Evolutionary conservation across 2,113 vertebrate species (phyloP).

Genomic region (Odocoileus hemionus): DNA sequence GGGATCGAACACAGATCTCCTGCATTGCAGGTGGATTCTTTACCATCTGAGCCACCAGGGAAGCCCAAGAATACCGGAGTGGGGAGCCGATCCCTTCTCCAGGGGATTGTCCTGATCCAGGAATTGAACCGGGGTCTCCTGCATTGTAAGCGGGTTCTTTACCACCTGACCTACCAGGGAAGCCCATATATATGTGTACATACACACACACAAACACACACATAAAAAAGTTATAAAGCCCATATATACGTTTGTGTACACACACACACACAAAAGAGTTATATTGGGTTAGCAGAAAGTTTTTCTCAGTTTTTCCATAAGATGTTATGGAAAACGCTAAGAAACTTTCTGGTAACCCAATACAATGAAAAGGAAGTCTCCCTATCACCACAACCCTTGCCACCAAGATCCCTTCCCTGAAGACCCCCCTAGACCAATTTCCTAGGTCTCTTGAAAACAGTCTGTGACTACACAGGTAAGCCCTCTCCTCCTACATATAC

Average conservation of each 20-base stretch:
- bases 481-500: neutral
- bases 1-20: neutral
- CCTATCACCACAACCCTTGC: neutral
- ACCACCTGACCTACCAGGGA: neutral
- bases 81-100: neutral
- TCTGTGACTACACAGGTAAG: neutral
- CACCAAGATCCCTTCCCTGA: neutral
- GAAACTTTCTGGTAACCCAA: neutral
- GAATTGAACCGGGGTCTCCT: accelerated
- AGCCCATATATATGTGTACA: neutral
- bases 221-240: neutral
- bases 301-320: neutral
- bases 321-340: neutral
- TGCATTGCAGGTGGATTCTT: neutral
- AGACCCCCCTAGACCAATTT: neutral
- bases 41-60: neutral
- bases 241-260: neutral
- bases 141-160: neutral
- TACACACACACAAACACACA: neutral
- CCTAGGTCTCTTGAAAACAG: neutral
- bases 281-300: neutral
- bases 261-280: neutral
- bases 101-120: neutral
- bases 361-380: neutral
- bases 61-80: neutral